A percentile compares a stretch with the other conserved stretches of the same genome.
phyloP scores from a whole-genome alignment of 2,888 invertebrate genomes.

The Ptychoptera contaminata region DNA sequence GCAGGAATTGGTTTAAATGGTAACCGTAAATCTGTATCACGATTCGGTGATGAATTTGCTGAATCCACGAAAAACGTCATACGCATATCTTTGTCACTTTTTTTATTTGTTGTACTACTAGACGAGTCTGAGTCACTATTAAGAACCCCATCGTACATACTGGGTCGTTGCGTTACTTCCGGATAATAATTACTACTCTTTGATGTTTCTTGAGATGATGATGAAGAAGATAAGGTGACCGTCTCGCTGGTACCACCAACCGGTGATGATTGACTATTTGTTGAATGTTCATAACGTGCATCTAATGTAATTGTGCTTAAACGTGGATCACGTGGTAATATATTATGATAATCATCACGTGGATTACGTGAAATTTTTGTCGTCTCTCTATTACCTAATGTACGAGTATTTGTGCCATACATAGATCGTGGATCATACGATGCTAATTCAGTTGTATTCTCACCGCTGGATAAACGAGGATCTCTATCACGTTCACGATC shows the following conservation, averaged over 20 bases:
- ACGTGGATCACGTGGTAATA: too few species aligned
- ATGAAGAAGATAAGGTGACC: slow-evolving; percentile 14
- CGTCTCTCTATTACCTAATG: too few species aligned
- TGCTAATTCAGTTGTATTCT: too few species aligned
- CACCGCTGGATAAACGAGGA: too few species aligned
- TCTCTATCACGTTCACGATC: slow-evolving; percentile 4
- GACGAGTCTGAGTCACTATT: slow-evolving; percentile 79
- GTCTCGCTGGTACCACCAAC: slow-evolving; percentile 1
- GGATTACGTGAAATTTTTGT: too few species aligned
- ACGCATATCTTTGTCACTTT: slow-evolving; percentile 22
- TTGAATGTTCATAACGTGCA: too few species aligned
- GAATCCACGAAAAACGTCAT: slow-evolving; percentile 11
- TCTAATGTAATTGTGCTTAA: too few species aligned
- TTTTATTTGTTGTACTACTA: slow-evolving; percentile 11
- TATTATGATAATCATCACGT: too few species aligned
- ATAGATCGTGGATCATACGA: too few species aligned
- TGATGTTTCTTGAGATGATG: slow-evolving; percentile 16
- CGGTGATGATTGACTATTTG: too few species aligned
- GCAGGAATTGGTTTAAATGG: slow-evolving; percentile 64
- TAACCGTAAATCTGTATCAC: slow-evolving; percentile 62
- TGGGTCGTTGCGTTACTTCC: slow-evolving; percentile 13
- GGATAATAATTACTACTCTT: slow-evolving; percentile 15
- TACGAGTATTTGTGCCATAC: too few species aligned
- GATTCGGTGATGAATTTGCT: slow-evolving; percentile 11
- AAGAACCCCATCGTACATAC: slow-evolving; percentile 37